Base-by-base conservation (phyloP, 2,113 vertebrate species). In the Pituophis catenifer region DNA sequence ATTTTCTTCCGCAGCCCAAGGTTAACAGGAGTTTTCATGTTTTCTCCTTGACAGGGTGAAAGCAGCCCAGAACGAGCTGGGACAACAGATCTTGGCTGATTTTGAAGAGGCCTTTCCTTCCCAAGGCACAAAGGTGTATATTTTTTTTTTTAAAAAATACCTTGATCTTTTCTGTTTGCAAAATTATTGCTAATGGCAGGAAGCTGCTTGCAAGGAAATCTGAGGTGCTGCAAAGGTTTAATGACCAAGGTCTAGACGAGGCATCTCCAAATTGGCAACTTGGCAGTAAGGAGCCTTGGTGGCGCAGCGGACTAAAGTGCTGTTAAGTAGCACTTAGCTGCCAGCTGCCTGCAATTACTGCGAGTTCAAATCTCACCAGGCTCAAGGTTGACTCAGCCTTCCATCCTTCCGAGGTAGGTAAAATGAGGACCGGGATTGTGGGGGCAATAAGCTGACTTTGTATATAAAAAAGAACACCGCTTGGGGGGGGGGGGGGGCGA, bases 21-120 rank as follows among this genome's bases (percentile, higher is more conserved):
- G 8, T 24, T 52, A 23, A 89, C 2, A n/a, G 9, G 81, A 52
- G 21, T 53, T 38, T 0, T 95, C 89, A 94, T 65, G 2, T 38
- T 96, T 53, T 96, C 86, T 95, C 75, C 33, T 93, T 10, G n/a
- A 9, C 93, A 99, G 99, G 97, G 99, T 99, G 90, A 99, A 99
- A 96, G 99, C 98, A 4, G 99, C 99, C 0, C 99, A 99, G 97
- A 99, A 98, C 15, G 99, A 99, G 96, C 91, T 99, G 96, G 99
- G 99, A 23, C 99, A 99, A 93, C 99, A 99, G 97, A 99, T 99
- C 95, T 97, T 99, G 96, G 99, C 99, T 13, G 99, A 99, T 96
- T 99, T 99, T 12, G 99, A 99, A 97, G 99, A 99, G 96, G 97
- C 99, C 0, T 99, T 99, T 97, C 99, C 99, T 91, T 97, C 98